Base-by-base conservation (phyloP, 2,888 invertebrate genomes). In the Mimachlamys varia region DNA sequence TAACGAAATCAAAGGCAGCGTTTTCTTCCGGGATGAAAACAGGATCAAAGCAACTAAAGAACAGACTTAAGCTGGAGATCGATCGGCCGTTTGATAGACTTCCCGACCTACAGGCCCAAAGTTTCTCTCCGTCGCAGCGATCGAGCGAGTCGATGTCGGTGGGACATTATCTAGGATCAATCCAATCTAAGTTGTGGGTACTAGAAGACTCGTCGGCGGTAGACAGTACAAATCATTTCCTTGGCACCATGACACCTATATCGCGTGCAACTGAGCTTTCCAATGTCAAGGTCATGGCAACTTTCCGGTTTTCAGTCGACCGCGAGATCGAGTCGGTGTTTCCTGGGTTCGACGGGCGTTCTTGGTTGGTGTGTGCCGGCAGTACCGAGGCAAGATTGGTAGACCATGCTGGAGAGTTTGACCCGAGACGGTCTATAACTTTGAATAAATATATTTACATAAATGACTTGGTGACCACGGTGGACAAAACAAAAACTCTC, bases 31-130 rank as follows among this genome's bases (percentile, higher is more conserved):
- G 76, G 22, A 76, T 22, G 33, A 27, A 76, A 33, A 33, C 76
- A 33, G 76, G 76, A 76, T 76, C 76, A 76, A 27, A 76, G 76
- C 76, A 76, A 76, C 33, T 76, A 0, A 76, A 27, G 22, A 27
- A 27, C 2, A 76, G 76, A 33, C 33, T 76, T 27, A 7, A 76
- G 33, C 33, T 76, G 76, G 76, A 76, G 15, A 76, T 76, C 33
- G 76, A 76, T 33, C 76, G 76, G 33, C 76, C 76, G 27, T 76
- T 76, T 33, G 76, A 76, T 27, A 19, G 76, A 76, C 76, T 76
- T 76, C 76, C 76, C 12, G 76, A 76, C 76, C 76, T 76, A 27
- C 76, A 76, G 33, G 15, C 76, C 76, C 76, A 76, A 33, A 76
- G 33, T 33, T 76, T 76, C 33, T 33, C 7, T 76, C 76, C 76